Evolutionary conservation across 2,113 vertebrate species (phyloP).

Genomic region (Pristiophorus japonicus): DNA sequence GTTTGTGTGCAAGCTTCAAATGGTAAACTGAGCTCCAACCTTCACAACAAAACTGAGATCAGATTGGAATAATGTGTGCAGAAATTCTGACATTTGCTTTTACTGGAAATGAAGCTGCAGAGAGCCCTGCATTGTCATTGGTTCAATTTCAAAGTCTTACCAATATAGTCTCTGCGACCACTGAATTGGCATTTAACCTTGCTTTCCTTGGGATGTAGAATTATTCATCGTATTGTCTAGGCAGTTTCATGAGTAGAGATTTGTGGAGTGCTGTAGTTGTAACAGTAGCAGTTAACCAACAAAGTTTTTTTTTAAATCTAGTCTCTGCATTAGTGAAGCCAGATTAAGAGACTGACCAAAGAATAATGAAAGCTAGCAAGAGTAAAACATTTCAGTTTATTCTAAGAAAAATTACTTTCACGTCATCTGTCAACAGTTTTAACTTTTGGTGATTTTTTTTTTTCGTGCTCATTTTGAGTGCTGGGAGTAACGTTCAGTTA

Average conservation of each 20-base stretch:
- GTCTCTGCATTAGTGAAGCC: neutral
- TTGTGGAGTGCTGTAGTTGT: neutral
- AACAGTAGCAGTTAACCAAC: neutral
- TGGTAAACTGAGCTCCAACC: neutral
- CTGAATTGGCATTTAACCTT: neutral
- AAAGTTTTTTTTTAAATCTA: neutral
- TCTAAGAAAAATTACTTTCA: neutral
- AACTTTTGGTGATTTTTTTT: neutral
- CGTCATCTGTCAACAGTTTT: neutral
- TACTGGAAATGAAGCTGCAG: slow-evolving; percentile 1
- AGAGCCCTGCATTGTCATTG: neutral
- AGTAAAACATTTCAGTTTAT: neutral
- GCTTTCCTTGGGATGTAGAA: neutral
- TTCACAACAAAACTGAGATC: neutral
- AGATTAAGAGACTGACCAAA: neutral
- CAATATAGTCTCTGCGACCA: neutral
- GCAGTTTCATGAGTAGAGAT: neutral
- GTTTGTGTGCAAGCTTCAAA: neutral
- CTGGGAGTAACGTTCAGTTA: neutral
- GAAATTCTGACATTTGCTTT: neutral
- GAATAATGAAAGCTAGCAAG: neutral
- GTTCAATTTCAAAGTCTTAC: neutral
- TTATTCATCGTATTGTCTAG: neutral
- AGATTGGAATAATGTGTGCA: neutral
- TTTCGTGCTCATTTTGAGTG: neutral